phyloP scores from a whole-genome alignment of 1,140 invertebrate species.

The Apis mellifera region DNA sequence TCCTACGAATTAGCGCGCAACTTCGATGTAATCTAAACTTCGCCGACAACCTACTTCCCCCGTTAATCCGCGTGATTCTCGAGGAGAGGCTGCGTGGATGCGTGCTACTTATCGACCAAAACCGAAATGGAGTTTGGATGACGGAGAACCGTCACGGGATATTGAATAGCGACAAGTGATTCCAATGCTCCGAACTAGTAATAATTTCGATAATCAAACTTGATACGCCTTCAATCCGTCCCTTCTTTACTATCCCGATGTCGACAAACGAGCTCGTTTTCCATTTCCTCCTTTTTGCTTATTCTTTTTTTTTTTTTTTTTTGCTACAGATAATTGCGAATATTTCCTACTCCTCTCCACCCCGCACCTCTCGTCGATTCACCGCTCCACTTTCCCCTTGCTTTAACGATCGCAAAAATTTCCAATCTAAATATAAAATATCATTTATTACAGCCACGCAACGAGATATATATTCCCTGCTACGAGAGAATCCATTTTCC shows the following conservation, averaged over 20 bases:
- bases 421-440: too few species aligned
- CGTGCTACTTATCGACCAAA: background rate
- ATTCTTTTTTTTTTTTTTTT: background rate
- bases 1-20: conserved; percentile 31
- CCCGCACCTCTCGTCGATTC: too few species aligned
- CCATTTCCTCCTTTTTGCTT: background rate
- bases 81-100: background rate
- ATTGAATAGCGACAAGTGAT: conserved; percentile 12
- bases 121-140: conserved; percentile 32
- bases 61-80: conserved; percentile 19
- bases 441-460: too few species aligned
- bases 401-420: too few species aligned
- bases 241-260: background rate
- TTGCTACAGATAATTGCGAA: background rate
- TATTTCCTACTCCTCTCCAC: background rate
- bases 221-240: conserved; percentile 12
- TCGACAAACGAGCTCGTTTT: conserved; percentile 10
- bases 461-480: too few species aligned
- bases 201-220: conserved; percentile 51
- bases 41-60: conserved; percentile 31
- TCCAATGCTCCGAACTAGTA: conserved; percentile 40
- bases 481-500: conserved; percentile 10
- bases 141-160: conserved; percentile 17
- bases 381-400: too few species aligned
- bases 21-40: conserved; percentile 47